Base-by-base conservation (phyloP, 2,797 vertebrate species). In the Pantherophis vulpinus region DNA sequence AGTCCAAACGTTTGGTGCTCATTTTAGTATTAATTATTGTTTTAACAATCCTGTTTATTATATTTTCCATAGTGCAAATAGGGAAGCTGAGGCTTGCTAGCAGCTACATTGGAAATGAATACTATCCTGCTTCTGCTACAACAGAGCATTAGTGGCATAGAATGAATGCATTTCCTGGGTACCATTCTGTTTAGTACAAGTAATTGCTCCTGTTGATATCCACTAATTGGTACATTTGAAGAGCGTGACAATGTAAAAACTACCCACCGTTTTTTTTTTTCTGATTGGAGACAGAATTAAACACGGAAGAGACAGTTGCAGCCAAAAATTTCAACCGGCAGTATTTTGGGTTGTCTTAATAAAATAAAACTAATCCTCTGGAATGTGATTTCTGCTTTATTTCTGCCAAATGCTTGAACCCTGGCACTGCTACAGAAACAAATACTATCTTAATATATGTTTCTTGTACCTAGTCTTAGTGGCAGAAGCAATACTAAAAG, bases 361-460 rank as follows among this genome's bases (percentile, higher is more conserved):
- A 90, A 86, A 92, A 90, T 94, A 29, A 91, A 93, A 83, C 29
- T 93, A 79, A 60, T 92, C 32, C 9, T 13, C 42, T 20, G 56
- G 47, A 60, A 83, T 70, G 58, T 47, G 25, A 83, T 59, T 90
- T 79, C 47, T 90, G 89, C 5, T 79, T 91, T 88, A 66, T 83
- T 92, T 92, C 86, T 83, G 32, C 70, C 63, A 61, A 86, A 86
- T 42, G 58, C 56, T 87, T 87, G 51, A 86, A 90, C 25, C 37
- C 59, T 87, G 54, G 61, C 86, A 88, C 63, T 32, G 3, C 10
- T 0, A 0, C 9, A 79, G 9, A 92, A 93, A 58, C 25, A 58
- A 91, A 90, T 0, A 0, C 0, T n/a, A 32, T 27, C 61, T 90
- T 90, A 66, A 58, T 29, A 32, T 74, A 32, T 29, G 63, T 47